Evolutionary conservation across 2,888 invertebrate genomes (phyloP), one percentile per base, ranked within the genome.

Genomic region (Megastigmus dorsalis): DNA sequence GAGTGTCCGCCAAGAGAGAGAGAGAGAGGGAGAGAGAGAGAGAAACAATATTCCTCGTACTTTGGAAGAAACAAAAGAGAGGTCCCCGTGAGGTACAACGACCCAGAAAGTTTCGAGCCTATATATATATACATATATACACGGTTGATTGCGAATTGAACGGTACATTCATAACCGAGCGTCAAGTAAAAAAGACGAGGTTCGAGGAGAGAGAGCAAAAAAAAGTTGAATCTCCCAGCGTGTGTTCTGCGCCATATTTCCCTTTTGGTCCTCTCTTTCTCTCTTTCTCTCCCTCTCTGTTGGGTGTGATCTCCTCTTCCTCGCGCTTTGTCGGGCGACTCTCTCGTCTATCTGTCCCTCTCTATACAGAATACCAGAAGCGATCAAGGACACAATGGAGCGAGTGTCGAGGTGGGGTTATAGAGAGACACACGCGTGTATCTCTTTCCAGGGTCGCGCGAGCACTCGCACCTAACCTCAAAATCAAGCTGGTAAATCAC

Each of bases 401-500:
- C 1, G 30, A 43, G 38, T 20, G 6, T 38, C n/a, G n/a, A n/a
- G 18, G 13, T 3, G 1, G 55, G 20, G 36, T n/a, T n/a, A 4
- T 6, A 3, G 30, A 55, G 15, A 54, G 30, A 54, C 6, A 7
- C n/a, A 13, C 36, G 33, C n/a, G 45, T 13, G 62, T 26, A 41
- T 26, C 23, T 15, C 5, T n/a, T 78, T 79, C 80, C 83, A 84
- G 80, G 82, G 83, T 76, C 82, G 79, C 57, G 48, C 67, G 63
- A n/a, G 36, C 71, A 77, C 77, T 30, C 30, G 73, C 79, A 78
- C 79, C 79, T 79, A 80, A 79, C 81, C 82, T 81, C 80, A 82
- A 82, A 82, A 81, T 81, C 79, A 76, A 78, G 71, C 81, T 77
- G 83, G 82, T 84, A 84, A 84, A 84, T 85, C 84, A 82, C 83